Evolutionary conservation across 2,888 invertebrate species (phyloP).

Genomic region (Temnothorax rugatulus): DNA sequence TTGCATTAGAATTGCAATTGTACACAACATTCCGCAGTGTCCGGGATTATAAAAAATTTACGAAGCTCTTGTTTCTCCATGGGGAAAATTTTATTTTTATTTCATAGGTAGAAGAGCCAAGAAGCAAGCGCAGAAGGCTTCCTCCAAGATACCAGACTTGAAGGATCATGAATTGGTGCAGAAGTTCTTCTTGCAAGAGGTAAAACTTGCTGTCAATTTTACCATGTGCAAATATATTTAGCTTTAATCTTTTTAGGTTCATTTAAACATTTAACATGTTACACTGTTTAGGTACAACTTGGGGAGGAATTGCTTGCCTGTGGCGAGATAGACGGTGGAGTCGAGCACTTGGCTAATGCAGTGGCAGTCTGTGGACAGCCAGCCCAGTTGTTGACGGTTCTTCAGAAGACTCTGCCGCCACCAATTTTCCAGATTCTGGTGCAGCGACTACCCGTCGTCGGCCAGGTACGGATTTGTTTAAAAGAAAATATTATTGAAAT

Average conservation of each 20-base stretch:
- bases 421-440: slow-evolving; percentile 96
- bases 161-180: slow-evolving; percentile 98
- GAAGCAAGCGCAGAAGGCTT: slow-evolving; percentile 86
- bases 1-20: not conserved
- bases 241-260: not conserved
- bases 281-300: slow-evolving; percentile 92
- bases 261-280: not conserved
- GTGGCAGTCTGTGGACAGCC: slow-evolving; percentile 99
- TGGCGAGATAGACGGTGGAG: slow-evolving; percentile 96
- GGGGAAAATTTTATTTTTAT: not conserved
- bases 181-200: slow-evolving; percentile 92
- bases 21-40: not conserved
- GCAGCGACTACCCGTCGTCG: slow-evolving; percentile 92
- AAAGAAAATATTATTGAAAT: not conserved
- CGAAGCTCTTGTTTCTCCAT: not conserved
- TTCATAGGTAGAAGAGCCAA: slow-evolving; percentile 89
- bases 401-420: slow-evolving; percentile 98
- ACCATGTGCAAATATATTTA: not conserved
- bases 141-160: slow-evolving; percentile 91
- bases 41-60: not conserved
- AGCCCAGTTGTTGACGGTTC: slow-evolving; percentile 94
- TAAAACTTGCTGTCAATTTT: slow-evolving; percentile 65
- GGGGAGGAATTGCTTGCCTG: slow-evolving; percentile 96
- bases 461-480: slow-evolving; percentile 85
- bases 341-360: slow-evolving; percentile 98